Conservation (phyloP, 2,797 vertebrate genomes). For the Pelobates cultripes region DNA sequence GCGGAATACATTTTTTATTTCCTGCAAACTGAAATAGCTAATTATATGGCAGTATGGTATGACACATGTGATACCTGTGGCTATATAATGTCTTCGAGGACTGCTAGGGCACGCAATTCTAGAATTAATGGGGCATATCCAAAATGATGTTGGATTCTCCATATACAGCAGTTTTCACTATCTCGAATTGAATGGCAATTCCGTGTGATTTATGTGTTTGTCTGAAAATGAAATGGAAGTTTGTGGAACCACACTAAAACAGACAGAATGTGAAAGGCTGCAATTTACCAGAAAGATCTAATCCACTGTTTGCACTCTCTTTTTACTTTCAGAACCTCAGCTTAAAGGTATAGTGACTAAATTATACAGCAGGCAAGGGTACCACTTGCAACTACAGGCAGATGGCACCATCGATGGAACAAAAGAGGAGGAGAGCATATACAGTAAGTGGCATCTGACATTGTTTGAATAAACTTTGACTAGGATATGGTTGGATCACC, state of each 20-base stretch:
- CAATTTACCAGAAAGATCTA: neutral
- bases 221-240: neutral
- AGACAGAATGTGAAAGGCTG: neutral
- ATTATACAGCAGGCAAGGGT: constrained; percentile 98
- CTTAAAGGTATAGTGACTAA: constrained; percentile 99
- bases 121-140: neutral
- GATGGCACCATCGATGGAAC: constrained; percentile 99
- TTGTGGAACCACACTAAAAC: neutral
- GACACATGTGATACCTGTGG: neutral
- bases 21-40: no score
- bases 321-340: constrained; percentile 90
- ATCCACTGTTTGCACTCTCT: constrained; percentile 22
- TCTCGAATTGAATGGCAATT: neutral
- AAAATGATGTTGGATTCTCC: neutral
- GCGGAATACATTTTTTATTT: no score
- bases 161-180: neutral
- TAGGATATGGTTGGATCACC: no score
- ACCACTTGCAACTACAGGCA: constrained; percentile 97
- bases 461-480: neutral
- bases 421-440: constrained; percentile 97
- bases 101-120: neutral
- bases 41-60: neutral
- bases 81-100: neutral
- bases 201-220: neutral
- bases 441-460: constrained; percentile 81